Evolutionary conservation across 2,888 invertebrate genomes (phyloP).

Genomic region (Calliscelio sp.): DNA sequence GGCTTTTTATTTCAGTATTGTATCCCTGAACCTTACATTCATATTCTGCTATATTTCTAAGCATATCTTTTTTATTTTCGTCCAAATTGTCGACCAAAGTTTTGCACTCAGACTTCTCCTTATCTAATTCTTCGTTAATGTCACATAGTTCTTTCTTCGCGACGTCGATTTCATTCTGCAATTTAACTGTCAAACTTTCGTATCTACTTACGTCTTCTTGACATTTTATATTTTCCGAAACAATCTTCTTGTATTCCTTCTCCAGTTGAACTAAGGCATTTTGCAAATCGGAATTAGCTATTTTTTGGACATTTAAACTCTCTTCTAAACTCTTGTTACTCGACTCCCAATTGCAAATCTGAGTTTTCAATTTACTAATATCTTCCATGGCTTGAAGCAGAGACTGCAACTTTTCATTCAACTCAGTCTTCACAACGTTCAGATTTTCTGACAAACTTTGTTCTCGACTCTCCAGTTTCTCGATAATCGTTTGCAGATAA

Average conservation of each 20-base stretch:
- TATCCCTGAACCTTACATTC: slow-evolving; percentile 10
- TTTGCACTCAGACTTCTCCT: slow-evolving; percentile 2
- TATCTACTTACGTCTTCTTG: slow-evolving; percentile 40
- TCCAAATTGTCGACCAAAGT: no score
- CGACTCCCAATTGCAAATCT: slow-evolving; percentile 31
- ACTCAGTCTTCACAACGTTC: slow-evolving; percentile 50
- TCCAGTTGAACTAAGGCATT: slow-evolving; percentile 25
- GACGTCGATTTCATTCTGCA: slow-evolving; percentile 22
- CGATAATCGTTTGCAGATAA: slow-evolving; percentile 52
- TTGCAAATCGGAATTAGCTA: slow-evolving; percentile 41
- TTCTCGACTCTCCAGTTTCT: slow-evolving; percentile 56
- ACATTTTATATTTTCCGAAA: slow-evolving; percentile 12
- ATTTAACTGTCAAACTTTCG: slow-evolving; percentile 35
- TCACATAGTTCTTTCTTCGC: slow-evolving; percentile 12
- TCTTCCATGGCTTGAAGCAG: slow-evolving; percentile 50
- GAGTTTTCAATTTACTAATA: slow-evolving; percentile 45
- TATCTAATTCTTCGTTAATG: slow-evolving; percentile 15
- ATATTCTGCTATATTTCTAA: slow-evolving; percentile 17
- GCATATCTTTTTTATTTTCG: no score
- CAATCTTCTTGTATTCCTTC: slow-evolving; percentile 39
- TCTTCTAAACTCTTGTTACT: slow-evolving; percentile 49
- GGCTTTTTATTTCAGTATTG: no score
- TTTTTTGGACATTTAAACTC: slow-evolving; percentile 65
- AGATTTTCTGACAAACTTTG: slow-evolving; percentile 59
- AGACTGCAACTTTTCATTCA: slow-evolving; percentile 62